Evolutionary conservation across 1,140 invertebrate genomes (phyloP), one percentile per base, ranked within the genome.

Genomic region (Ephestia elutella): DNA sequence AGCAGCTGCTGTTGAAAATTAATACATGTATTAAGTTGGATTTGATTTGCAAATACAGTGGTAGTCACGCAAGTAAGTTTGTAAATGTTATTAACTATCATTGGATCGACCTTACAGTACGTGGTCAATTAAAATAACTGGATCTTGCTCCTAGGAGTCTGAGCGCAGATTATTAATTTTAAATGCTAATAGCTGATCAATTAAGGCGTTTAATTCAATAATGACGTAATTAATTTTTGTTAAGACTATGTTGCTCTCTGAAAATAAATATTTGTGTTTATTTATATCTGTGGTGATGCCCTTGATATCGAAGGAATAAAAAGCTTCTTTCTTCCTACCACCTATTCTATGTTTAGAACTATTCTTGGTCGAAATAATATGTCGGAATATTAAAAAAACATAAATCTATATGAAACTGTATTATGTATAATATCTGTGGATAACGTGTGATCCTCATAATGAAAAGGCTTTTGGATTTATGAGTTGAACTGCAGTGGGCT

Each of bases 21-120:
- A 71, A 74, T 70, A 62, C 59, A 66, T 62, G 61, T 53, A 72
- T 71, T 75, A 68, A 69, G 58, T 71, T 59, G 65, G 63, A 74
- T 81, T 79, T 75, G 73, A 73, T 78, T 81, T 79, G 71, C 73
- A 78, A 80, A 83, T 69, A 50, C 13, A 32, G 10, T 38, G 56
- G 55, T 56, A 55, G 59, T 60, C 56, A 67, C 60, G 60, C 62
- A 60, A 63, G 49, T 62, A 35, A 49, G 51, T 71, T 51, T 25
- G 55, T 60, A 54, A 60, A 57, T 25, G 20, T 54, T 49, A 57
- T 60, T 63, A 54, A 58, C 51, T 65, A 57, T 56, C 65, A 56
- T 62, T 64, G 57, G 54, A 63, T 63, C 54, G 56, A 58, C 44
- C 57, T 62, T 59, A 64, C 63, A 50, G 63, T 60, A 57, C 54